Conservation (phyloP, 1,140 invertebrate genomes). For the Nomia melanderi region DNA sequence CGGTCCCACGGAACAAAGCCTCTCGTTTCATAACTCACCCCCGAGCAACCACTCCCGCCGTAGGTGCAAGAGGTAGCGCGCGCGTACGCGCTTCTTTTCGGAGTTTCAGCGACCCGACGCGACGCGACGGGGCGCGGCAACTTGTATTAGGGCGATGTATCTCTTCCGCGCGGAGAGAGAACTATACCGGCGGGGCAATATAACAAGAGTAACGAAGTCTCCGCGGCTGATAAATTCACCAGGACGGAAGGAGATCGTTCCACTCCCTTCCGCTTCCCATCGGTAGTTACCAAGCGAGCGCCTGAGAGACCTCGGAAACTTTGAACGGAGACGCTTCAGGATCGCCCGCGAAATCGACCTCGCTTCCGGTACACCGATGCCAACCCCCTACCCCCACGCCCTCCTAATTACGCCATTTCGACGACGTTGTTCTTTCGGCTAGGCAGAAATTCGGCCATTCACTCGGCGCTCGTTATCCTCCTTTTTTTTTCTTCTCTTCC, state of each 20-base stretch:
- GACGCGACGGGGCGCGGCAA: too few species aligned
- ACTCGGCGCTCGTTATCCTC: constrained; percentile 43
- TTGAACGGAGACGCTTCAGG: constrained; percentile 46
- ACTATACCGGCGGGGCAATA: constrained; percentile 29
- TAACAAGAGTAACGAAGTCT: constrained; percentile 60
- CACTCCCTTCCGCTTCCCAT: constrained; percentile 21
- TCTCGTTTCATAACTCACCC: too few species aligned
- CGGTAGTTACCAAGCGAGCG: constrained; percentile 17
- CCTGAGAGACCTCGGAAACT: constrained; percentile 50
- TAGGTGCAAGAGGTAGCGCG: not conserved
- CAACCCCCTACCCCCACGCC: too few species aligned
- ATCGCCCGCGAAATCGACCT: constrained; percentile 60
- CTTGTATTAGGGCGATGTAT: constrained; percentile 28
- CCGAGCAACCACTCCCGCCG: too few species aligned
- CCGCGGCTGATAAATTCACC: constrained; percentile 56
- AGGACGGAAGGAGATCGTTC: constrained; percentile 41
- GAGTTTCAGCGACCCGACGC: not conserved
- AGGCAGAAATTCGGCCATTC: constrained; percentile 49
- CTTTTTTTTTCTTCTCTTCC: not conserved
- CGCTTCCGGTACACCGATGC: constrained; percentile 56
- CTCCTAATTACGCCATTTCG: constrained; percentile 64
- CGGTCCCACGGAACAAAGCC: constrained; percentile 11
- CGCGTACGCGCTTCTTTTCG: not conserved
- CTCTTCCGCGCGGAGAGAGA: constrained; percentile 36
- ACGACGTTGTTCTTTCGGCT: constrained; percentile 59